Conservation (phyloP, 2,113 vertebrate species). For the Stercorarius parasiticus region DNA sequence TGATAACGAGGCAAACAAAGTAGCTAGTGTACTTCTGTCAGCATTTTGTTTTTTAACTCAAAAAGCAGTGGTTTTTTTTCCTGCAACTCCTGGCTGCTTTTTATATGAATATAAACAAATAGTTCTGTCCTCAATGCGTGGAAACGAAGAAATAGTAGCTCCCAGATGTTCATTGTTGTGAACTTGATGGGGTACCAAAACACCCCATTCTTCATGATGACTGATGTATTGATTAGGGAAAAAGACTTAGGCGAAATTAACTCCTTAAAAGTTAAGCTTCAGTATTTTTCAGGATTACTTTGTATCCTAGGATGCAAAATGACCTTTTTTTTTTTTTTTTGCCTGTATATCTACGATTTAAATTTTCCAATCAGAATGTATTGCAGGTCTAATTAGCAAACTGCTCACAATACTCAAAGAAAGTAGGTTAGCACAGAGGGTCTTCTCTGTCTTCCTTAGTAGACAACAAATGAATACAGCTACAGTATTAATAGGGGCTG, state of each 20-base stretch:
- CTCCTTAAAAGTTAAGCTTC: background rate
- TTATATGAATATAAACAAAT: background rate
- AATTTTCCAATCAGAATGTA: background rate
- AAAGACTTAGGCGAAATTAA: background rate
- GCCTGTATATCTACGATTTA: background rate
- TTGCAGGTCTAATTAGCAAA: background rate
- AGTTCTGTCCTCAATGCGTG: fast-evolving
- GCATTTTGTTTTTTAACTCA: background rate
- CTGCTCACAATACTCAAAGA: background rate
- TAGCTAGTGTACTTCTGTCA: background rate
- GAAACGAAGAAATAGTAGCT: background rate
- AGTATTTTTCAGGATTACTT: background rate
- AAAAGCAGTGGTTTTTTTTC: background rate
- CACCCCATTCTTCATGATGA: background rate
- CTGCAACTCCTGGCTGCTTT: background rate
- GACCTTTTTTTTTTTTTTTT: background rate
- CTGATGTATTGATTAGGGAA: background rate
- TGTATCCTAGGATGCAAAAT: background rate
- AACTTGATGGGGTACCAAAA: background rate
- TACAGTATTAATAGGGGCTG: background rate
- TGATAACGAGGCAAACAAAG: background rate
- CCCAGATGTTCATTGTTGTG: background rate
- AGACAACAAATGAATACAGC: background rate
- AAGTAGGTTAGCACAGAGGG: background rate
- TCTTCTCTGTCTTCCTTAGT: background rate